Evolutionary conservation across 2,888 invertebrate species (phyloP), one percentile per base, ranked within the genome.

Genomic region (Ypsolopha sequella): DNA sequence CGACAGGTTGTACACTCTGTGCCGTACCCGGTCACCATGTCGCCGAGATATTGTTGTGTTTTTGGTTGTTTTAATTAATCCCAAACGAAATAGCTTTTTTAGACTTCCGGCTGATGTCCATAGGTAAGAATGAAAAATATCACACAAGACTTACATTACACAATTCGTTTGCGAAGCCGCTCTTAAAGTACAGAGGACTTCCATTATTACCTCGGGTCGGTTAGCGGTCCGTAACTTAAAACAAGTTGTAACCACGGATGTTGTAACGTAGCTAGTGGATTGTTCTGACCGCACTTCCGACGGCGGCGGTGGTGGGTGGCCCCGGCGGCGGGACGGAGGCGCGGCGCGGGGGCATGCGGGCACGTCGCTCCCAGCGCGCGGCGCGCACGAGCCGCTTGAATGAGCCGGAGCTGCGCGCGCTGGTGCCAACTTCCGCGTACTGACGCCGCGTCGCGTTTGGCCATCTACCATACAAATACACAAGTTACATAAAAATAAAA

Each of bases 331-430:
- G 14, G 24, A 9, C 34, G 8, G 48, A 24, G 13, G 48, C 14
- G 38, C 39, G 36, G 14, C 36, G 11, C 1, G 10, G 36, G 14
- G 36, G 48, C 11, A n/a, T 8, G 13, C 13, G 11, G 9, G 39
- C 13, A 39, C 48, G 48, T 2, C 14, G 39, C n/a, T 9, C 10
- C 39, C n/a, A 24, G 1, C 48, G 48, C 14, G 41, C 44, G 24
- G 52, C 52, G 11, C 41, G 44, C 4, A 53, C 47, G 2, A 50
- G 10, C n/a, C 39, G 45, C 36, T 50, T 50, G 46, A 53, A 53
- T 2, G 45, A 39, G 36, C 10, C 10, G 10, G 52, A 52, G 43
- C 52, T 48, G 10, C 48, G 48, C n/a, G 50, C 41, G 35, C 46
- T 45, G 36, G 52, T 35, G 36, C 41, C 50, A 8, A 44, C 46